These are phyloP conservation scores for Leuciscus waleckii DNA, from an alignment of 2,797 vertebrate species.

Conservation along the genomic window DNA sequence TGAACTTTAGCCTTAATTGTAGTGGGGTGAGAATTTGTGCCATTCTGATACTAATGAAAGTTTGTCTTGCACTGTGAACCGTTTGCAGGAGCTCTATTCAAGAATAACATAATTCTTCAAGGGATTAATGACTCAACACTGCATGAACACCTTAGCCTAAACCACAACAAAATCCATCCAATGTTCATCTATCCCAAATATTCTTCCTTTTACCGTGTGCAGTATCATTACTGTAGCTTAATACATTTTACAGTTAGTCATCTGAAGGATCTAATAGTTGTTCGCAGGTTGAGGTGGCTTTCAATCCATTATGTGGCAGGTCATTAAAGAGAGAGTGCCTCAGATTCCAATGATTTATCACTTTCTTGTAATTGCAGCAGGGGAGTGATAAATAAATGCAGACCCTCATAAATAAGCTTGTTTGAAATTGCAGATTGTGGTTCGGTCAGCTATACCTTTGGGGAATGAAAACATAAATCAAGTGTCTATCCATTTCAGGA, in stretches of 20 bases:
- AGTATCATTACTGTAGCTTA: neutral
- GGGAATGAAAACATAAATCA: conserved; percentile 17
- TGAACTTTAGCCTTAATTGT: conserved; percentile 73
- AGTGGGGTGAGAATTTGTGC: conserved; percentile 56
- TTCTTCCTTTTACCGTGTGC: neutral
- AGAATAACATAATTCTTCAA: conserved; percentile 7
- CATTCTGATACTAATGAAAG: neutral
- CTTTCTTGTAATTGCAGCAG: conserved; percentile 5
- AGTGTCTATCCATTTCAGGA: neutral
- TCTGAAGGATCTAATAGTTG: conserved; percentile 61
- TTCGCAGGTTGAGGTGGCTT: conserved; percentile 62
- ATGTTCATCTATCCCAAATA: neutral
- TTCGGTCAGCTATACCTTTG: conserved; percentile 27
- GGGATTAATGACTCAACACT: conserved; percentile 20
- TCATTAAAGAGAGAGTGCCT: conserved; percentile 14
- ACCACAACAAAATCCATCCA: neutral
- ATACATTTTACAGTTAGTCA: conserved; percentile 1
- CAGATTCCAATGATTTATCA: neutral
- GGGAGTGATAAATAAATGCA: conserved; percentile 19
- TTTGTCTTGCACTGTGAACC: neutral
- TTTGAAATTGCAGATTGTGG: conserved; percentile 13
- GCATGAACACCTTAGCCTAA: neutral
- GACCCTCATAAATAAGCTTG: conserved; percentile 30
- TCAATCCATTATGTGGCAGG: conserved; percentile 52
- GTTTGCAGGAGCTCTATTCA: neutral